phyloP scores from a whole-genome alignment of 2,113 vertebrate genomes.

The Lasiurus cinereus region DNA sequence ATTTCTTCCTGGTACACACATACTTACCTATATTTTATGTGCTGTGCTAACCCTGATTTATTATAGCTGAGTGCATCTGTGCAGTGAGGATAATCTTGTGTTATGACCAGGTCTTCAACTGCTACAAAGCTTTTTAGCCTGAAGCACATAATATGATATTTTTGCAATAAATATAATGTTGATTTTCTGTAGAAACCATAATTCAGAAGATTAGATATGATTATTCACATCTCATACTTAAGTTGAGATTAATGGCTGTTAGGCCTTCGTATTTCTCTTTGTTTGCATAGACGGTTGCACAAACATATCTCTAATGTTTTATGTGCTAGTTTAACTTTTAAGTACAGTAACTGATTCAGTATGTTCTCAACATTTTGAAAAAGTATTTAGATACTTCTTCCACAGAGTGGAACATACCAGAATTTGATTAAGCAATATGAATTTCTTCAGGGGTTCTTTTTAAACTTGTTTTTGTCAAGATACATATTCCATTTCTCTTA shows the following conservation, averaged over 20 bases:
- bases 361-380: neutral
- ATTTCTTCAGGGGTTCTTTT: constrained; percentile 50
- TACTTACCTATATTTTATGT: neutral
- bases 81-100: neutral
- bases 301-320: constrained; percentile 13
- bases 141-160: neutral
- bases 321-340: neutral
- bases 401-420: neutral
- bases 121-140: constrained; percentile 42
- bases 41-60: neutral
- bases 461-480: constrained; percentile 45
- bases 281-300: neutral
- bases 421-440: constrained; percentile 11
- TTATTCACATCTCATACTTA: constrained; percentile 1
- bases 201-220: constrained; percentile 32
- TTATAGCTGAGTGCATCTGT: neutral
- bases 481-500: neutral
- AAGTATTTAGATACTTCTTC: constrained; percentile 27
- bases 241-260: constrained; percentile 23
- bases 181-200: neutral
- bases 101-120: constrained; percentile 3
- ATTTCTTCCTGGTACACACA: neutral
- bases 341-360: constrained; percentile 11
- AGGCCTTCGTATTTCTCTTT: constrained; percentile 45
- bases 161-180: constrained; percentile 4